Evolutionary conservation across 1,140 invertebrate species (phyloP).

Genomic region (Ylistrum balloti): DNA sequence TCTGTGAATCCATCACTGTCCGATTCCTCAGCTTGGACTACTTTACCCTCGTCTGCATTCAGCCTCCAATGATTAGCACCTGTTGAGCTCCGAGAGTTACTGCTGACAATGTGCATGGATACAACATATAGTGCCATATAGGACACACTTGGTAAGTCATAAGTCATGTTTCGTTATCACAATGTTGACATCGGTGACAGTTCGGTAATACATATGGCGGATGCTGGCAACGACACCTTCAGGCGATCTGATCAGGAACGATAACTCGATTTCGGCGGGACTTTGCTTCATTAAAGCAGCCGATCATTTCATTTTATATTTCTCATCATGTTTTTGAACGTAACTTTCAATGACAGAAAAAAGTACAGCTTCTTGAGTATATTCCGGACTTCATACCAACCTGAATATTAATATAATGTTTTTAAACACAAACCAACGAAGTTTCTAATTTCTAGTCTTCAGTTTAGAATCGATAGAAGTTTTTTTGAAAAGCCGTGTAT

Average conservation of each 20-base stretch:
- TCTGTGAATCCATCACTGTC: slow-evolving; percentile 58
- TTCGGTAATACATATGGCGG: slow-evolving; percentile 20
- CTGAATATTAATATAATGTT: no score
- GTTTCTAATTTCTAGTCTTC: no score
- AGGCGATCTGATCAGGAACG: not conserved
- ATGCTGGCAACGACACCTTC: slow-evolving; percentile 14
- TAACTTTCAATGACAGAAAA: no score
- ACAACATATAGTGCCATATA: slow-evolving; percentile 83
- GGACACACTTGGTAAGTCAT: slow-evolving; percentile 78
- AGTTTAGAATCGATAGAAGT: no score
- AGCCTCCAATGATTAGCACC: slow-evolving; percentile 86
- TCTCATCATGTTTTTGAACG: no score
- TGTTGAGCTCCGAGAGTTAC: slow-evolving; percentile 88
- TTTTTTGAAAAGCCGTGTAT: no score
- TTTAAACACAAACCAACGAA: no score
- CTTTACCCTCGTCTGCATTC: slow-evolving; percentile 87
- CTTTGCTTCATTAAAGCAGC: no score
- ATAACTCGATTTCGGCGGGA: no score
- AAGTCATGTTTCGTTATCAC: slow-evolving; percentile 66
- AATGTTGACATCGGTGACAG: slow-evolving; percentile 37
- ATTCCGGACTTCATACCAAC: no score
- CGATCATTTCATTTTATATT: no score
- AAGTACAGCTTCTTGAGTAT: no score
- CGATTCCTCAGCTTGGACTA: slow-evolving; percentile 84
- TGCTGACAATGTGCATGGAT: slow-evolving; percentile 87